Base-by-base conservation (phyloP, 2,113 vertebrate species). In the Notarius lentiginosus region DNA sequence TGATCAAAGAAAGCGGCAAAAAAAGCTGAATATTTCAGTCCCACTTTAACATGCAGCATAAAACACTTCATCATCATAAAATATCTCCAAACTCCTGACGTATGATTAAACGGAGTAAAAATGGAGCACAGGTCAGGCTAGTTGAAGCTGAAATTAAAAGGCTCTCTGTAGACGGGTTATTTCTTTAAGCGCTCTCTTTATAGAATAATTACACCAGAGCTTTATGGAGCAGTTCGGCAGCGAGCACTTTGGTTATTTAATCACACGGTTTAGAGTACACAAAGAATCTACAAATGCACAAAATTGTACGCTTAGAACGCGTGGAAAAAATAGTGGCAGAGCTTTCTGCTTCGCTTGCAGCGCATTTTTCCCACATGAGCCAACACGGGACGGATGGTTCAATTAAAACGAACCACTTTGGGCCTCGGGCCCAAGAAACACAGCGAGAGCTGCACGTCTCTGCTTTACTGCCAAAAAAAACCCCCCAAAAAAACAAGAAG, bases 131-230 rank as follows among this genome's bases (percentile, higher is more conserved):
- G 70, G 55, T 85, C 83, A 84, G 65, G 72, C 18, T 22, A 83
- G 85, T 22, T 65, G 51, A 63, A 80, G 72, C 18, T 83, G 24
- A 73, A 86, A 86, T 90, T 81, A 75, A 88, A 88, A 86, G 89
- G 73, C 66, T 86, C 24, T 93, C 22, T 89, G 80, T 93, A 93
- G 82, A 81, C 56, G 49, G 30, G 49, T 53, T 77, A 61, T 75
- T 68, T 82, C 61, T 72, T 61, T 12, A 65, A 53, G 63, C 63
- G 18, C 17, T 91, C 91, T 92, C 92, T 92, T 90, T 93, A 93
- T 94, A 94, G 94, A 93, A 93, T 95, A 95, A 95, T 95, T 95
- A 94, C 92, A 96, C 88, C 92, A 93, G 90, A 87, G 92, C 88
- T 79, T 92, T 90, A 92, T 90, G 86, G 92, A 88, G 87, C 89